Percentiles rank a stretch among this genome's conserved stretches.
Evolutionary conservation across 2,113 vertebrate species (phyloP).

Genomic region (Rhagologus leucostigma): DNA sequence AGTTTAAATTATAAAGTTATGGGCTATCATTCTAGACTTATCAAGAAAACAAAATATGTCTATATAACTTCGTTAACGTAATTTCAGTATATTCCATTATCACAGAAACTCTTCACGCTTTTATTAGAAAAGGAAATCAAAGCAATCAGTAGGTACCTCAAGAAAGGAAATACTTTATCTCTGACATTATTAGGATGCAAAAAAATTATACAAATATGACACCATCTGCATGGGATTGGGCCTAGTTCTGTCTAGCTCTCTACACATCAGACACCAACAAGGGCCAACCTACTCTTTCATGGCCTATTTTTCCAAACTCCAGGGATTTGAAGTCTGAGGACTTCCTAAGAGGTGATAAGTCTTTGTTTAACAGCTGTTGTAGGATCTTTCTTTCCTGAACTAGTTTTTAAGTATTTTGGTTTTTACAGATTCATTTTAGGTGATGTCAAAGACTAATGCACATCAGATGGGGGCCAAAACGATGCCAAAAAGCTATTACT

Average conservation of each 20-base stretch:
- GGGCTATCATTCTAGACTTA: not conserved
- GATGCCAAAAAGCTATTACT: not conserved
- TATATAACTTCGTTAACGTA: not conserved
- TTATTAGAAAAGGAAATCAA: not conserved
- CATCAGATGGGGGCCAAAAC: not conserved
- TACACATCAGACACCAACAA: not conserved
- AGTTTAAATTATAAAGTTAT: not conserved
- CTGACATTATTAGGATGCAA: not conserved
- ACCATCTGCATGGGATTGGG: not conserved
- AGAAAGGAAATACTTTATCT: not conserved
- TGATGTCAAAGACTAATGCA: not conserved
- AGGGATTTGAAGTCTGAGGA: not conserved
- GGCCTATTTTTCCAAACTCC: not conserved
- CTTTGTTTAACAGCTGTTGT: not conserved
- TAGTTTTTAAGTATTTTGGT: not conserved
- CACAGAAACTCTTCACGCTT: not conserved
- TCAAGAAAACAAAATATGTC: not conserved
- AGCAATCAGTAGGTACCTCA: not conserved
- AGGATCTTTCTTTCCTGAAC: not conserved
- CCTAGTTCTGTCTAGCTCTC: not conserved
- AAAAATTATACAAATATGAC: not conserved
- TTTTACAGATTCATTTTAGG: not conserved
- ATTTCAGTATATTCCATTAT: not conserved
- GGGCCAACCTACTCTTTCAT: not conserved
- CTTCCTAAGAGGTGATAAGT: not conserved